phyloP scores from a whole-genome alignment of 2,113 vertebrate genomes.

The Poeciliopsis prolifica region DNA sequence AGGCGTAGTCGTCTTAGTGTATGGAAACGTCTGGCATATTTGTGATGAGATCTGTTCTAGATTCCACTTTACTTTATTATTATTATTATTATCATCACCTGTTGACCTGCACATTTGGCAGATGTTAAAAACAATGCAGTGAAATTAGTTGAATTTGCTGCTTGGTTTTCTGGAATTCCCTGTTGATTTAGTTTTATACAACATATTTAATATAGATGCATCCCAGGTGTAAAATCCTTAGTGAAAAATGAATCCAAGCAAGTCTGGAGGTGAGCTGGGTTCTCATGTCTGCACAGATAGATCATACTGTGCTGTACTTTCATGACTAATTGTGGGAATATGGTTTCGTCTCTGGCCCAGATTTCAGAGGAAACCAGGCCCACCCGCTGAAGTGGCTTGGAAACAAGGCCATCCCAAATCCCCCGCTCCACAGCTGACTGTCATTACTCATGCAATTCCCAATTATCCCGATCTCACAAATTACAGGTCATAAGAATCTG shows the following conservation, averaged over 20 bases:
- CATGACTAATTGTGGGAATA: constrained; percentile 16
- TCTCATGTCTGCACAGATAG: neutral
- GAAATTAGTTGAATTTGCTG: too few relatives aligned
- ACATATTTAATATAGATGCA: too few relatives aligned
- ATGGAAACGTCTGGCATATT: too few relatives aligned
- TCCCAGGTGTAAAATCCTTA: neutral
- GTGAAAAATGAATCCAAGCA: neutral
- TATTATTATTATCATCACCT: too few relatives aligned
- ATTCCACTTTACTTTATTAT: too few relatives aligned
- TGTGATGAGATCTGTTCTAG: too few relatives aligned
- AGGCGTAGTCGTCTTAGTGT: too few relatives aligned
- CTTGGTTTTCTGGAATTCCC: too few relatives aligned
- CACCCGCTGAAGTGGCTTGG: neutral
- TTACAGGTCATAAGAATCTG: constrained; percentile 23
- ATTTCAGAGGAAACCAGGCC: neutral
- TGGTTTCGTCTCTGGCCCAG: constrained; percentile 24
- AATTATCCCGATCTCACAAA: constrained; percentile 31
- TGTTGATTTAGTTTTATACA: too few relatives aligned
- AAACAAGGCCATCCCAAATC: neutral
- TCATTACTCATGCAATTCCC: constrained; percentile 28
- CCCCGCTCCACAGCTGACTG: constrained; percentile 36
- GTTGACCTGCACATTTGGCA: too few relatives aligned
- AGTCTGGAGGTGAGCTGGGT: neutral
- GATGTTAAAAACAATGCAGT: too few relatives aligned
- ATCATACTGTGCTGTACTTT: constrained; percentile 14